phyloP scores from a whole-genome alignment of 2,888 invertebrate genomes.

The Synergus laeviventris region DNA sequence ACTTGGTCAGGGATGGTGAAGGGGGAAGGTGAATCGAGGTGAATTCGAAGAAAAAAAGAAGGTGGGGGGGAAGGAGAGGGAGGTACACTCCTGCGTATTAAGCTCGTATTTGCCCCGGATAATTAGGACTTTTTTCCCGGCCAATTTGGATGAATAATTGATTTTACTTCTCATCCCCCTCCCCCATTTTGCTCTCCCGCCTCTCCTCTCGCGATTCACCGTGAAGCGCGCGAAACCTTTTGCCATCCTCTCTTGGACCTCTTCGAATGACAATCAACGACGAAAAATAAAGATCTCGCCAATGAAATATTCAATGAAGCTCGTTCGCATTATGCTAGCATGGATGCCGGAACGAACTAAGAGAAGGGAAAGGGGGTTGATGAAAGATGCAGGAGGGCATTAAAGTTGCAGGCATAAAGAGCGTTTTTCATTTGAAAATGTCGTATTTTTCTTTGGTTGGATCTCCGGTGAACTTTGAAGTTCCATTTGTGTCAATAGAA shows the following conservation, averaged over 20 bases:
- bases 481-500: constrained; percentile 12
- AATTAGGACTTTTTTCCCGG: constrained; percentile 75
- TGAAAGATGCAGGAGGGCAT: constrained; percentile 59
- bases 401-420: constrained; percentile 57
- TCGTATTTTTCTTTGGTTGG: constrained; percentile 27
- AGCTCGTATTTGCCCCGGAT: constrained; percentile 75
- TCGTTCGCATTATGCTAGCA: constrained; percentile 58
- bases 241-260: constrained; percentile 61
- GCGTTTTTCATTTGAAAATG: constrained; percentile 43
- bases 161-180: constrained; percentile 66
- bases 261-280: constrained; percentile 73
- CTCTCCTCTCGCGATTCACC: constrained; percentile 51
- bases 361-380: constrained; percentile 49
- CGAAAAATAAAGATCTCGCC: constrained; percentile 69
- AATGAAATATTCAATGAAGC: constrained; percentile 73
- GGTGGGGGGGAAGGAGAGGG: constrained; percentile 44
- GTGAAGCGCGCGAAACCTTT: constrained; percentile 45
- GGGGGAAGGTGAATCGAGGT: constrained; percentile 38
- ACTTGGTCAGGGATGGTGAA: constrained; percentile 46
- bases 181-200: constrained; percentile 52
- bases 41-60: constrained; percentile 32
- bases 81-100: constrained; percentile 72
- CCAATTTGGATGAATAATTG: constrained; percentile 76
- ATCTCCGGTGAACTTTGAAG: constrained; percentile 14
- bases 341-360: constrained; percentile 57